phyloP scores from a whole-genome alignment of 2,888 invertebrate genomes.

The Eumacrocentrus americanus region DNA sequence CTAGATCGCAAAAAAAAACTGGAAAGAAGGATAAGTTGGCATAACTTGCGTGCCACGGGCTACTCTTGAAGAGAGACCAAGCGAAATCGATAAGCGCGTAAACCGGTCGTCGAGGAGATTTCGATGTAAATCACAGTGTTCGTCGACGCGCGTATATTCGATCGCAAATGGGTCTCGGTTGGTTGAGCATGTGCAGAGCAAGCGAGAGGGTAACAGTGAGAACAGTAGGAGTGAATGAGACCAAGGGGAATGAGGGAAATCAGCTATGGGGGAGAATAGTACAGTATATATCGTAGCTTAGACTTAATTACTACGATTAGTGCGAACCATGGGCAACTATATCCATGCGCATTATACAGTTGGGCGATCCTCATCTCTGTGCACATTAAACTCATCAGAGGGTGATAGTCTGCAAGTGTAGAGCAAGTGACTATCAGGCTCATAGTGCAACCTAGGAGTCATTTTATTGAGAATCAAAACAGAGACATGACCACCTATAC shows the following conservation, averaged over 20 bases:
- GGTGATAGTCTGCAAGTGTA: not conserved
- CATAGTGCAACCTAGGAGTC: not conserved
- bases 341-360: constrained; percentile 40
- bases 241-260: not conserved
- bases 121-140: constrained; percentile 48
- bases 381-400: not conserved
- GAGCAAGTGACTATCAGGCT: no score
- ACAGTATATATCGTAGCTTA: constrained; percentile 46
- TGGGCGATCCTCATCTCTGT: constrained; percentile 32
- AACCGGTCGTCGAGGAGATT: constrained; percentile 42
- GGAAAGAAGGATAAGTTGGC: constrained; percentile 6
- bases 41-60: constrained; percentile 18
- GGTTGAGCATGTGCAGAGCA: constrained; percentile 24
- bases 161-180: constrained; percentile 37
- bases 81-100: constrained; percentile 37
- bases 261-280: not conserved
- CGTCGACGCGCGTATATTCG: constrained; percentile 41
- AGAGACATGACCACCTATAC: not conserved
- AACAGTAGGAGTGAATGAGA: constrained; percentile 12
- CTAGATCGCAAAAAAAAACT: constrained; percentile 3
- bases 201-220: constrained; percentile 1
- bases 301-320: constrained; percentile 55
- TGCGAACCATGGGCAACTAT: constrained; percentile 42
- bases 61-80: constrained; percentile 29
- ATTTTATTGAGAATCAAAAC: not conserved